phyloP scores from a whole-genome alignment of 2,113 vertebrate species.

The Ceuthmochares aereus region DNA sequence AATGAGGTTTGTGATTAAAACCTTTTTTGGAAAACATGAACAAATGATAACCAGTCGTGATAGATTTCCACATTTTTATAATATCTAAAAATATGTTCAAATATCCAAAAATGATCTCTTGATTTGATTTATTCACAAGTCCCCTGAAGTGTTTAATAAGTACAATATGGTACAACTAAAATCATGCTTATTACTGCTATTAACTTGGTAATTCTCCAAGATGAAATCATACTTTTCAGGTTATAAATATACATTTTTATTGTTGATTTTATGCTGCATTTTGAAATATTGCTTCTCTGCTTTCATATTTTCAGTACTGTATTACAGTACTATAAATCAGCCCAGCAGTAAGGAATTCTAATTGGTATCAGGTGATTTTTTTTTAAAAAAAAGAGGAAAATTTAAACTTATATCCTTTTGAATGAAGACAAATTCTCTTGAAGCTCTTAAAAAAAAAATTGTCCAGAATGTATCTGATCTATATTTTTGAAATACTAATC shows the following conservation, averaged over 20 bases:
- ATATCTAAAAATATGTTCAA: constrained; percentile 82
- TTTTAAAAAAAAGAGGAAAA: constrained; percentile 38
- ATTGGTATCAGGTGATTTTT: constrained; percentile 86
- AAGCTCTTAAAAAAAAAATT: constrained; percentile 48
- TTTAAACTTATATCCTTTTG: constrained; percentile 68
- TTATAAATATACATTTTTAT: constrained; percentile 89
- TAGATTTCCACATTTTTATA: constrained; percentile 81
- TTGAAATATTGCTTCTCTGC: constrained; percentile 88
- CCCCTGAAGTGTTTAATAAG: constrained; percentile 84
- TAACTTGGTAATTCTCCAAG: constrained; percentile 87
- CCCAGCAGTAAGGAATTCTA: constrained; percentile 80
- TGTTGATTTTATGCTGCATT: constrained; percentile 86
- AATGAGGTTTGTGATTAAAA: constrained; percentile 77
- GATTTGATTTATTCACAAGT: constrained; percentile 87
- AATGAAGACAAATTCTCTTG: constrained; percentile 63
- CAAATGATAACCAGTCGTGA: constrained; percentile 85
- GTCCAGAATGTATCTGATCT: constrained; percentile 63
- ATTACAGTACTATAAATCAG: constrained; percentile 85
- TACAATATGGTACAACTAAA: constrained; percentile 85
- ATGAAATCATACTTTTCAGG: constrained; percentile 89
- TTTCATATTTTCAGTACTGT: constrained; percentile 86
- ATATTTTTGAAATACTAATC: constrained; percentile 64
- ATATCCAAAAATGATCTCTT: constrained; percentile 82
- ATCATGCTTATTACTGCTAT: constrained; percentile 85
- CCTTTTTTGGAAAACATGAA: constrained; percentile 74